A percentile compares a stretch with the other conserved stretches of the same genome.
Evolutionary conservation across 1,140 invertebrate genomes (phyloP).

Genomic region (Hylaeus anthracinus): DNA sequence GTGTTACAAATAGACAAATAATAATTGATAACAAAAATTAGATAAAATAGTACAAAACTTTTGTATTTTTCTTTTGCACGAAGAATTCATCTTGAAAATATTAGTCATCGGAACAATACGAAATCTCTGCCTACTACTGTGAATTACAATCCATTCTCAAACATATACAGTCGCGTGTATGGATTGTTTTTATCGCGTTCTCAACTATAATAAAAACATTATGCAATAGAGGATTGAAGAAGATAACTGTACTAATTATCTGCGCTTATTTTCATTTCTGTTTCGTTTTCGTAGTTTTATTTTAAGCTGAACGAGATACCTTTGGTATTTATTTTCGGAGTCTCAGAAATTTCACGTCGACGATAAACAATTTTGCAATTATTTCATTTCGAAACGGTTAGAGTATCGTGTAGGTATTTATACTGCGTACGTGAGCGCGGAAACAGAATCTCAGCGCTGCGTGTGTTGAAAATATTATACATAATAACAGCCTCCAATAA

Average conservation of each 20-base stretch:
- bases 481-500: slow-evolving; percentile 16
- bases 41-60: too few relatives aligned
- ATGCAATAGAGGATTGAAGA: too few relatives aligned
- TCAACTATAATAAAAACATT: background rate
- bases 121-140: too few relatives aligned
- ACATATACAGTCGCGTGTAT: too few relatives aligned
- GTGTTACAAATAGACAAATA: too few relatives aligned
- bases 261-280: background rate
- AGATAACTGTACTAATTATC: background rate
- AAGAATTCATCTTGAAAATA: too few relatives aligned
- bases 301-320: background rate
- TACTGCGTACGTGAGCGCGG: background rate
- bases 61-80: too few relatives aligned
- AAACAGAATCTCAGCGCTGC: background rate
- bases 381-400: background rate
- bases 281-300: background rate
- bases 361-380: background rate
- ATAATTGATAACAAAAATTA: too few relatives aligned
- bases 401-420: background rate
- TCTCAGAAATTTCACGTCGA: background rate
- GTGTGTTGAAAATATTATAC: slow-evolving; percentile 5
- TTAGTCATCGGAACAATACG: too few relatives aligned
- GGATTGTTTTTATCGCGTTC: too few relatives aligned
- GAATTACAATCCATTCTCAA: too few relatives aligned
- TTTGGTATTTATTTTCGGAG: background rate